Conservation (phyloP, 1,140 invertebrate genomes). For the Euschistus heros region DNA sequence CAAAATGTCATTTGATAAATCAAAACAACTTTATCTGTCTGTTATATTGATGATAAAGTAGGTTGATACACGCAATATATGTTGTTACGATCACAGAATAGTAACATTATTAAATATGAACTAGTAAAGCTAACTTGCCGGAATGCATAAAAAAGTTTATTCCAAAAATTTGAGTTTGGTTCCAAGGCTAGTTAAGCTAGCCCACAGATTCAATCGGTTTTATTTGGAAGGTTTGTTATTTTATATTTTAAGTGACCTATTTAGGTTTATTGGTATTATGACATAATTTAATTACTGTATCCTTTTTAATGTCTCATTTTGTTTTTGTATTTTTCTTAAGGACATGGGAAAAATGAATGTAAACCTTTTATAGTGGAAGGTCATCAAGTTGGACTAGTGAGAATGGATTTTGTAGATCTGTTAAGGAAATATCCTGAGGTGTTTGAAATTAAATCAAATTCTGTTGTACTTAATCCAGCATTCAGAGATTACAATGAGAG, state of each 20-base stretch:
- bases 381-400: slow-evolving; percentile 75
- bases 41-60: too few species aligned
- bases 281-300: too few species aligned
- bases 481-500: slow-evolving; percentile 72
- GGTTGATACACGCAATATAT: not conserved
- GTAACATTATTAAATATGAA: not conserved
- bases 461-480: slow-evolving; percentile 70
- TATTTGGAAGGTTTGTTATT: slow-evolving; percentile 60
- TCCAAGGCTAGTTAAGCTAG: slow-evolving; percentile 47
- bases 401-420: slow-evolving; percentile 66
- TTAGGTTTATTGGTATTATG: not conserved
- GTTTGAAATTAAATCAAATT: slow-evolving; percentile 42
- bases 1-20: slow-evolving; percentile 7
- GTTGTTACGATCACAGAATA: not conserved
- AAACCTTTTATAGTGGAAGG: slow-evolving; percentile 77
- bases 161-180: slow-evolving; percentile 18
- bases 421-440: slow-evolving; percentile 73
- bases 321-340: slow-evolving; percentile 38
- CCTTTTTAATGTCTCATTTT: too few species aligned
- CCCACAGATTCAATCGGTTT: slow-evolving; percentile 76
- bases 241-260: not conserved
- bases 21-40: not conserved
- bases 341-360: slow-evolving; percentile 61
- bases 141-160: slow-evolving; percentile 12
- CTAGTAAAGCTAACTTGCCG: not conserved